Percentiles rank a stretch among this genome's conserved stretches.
These are phyloP conservation scores for Trichopria drosophilae DNA, from an alignment of 2,888 invertebrate species.

Conservation along the genomic window DNA sequence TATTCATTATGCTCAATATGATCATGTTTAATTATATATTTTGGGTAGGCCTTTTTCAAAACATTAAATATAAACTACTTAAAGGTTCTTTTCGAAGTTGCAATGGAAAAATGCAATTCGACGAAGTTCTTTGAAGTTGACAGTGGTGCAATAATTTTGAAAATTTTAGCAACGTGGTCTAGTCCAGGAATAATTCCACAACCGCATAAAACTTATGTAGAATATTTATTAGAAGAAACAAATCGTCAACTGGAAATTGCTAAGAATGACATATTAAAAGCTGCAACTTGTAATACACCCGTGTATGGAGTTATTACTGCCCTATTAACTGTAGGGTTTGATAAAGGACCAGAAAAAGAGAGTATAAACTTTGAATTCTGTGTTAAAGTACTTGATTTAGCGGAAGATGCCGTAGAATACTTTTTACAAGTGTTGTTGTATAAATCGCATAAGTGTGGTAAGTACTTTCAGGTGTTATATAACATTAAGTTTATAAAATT, in stretches of 20 bases:
- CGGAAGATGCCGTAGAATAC: conserved; percentile 43
- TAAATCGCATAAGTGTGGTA: conserved; percentile 29
- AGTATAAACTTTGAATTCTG: conserved; percentile 30
- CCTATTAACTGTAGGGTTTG: conserved; percentile 40
- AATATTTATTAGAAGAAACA: conserved; percentile 47
- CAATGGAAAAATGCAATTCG: conserved; percentile 61
- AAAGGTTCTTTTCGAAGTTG: conserved; percentile 56
- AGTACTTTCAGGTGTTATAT: conserved; percentile 38
- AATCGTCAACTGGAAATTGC: conserved; percentile 48
- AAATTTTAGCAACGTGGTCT: conserved; percentile 59
- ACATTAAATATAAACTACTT: no score
- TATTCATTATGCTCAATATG: no score
- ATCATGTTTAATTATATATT: no score
- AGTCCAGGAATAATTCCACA: no score
- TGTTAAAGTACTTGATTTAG: conserved; percentile 37
- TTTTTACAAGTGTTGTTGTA: conserved; percentile 46
- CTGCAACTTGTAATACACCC: conserved; percentile 53
- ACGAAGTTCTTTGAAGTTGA: conserved; percentile 67
- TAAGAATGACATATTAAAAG: conserved; percentile 54
- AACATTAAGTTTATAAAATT: no score
- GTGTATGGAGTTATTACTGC: conserved; percentile 57
- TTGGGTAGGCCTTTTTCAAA: no score
- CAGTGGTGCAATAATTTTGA: conserved; percentile 64
- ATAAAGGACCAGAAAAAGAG: conserved; percentile 31
- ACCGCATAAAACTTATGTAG: conserved; percentile 28